Evolutionary conservation across 2,888 invertebrate species (phyloP), one percentile per base, ranked within the genome.

Genomic region (Frankliniella fusca): DNA sequence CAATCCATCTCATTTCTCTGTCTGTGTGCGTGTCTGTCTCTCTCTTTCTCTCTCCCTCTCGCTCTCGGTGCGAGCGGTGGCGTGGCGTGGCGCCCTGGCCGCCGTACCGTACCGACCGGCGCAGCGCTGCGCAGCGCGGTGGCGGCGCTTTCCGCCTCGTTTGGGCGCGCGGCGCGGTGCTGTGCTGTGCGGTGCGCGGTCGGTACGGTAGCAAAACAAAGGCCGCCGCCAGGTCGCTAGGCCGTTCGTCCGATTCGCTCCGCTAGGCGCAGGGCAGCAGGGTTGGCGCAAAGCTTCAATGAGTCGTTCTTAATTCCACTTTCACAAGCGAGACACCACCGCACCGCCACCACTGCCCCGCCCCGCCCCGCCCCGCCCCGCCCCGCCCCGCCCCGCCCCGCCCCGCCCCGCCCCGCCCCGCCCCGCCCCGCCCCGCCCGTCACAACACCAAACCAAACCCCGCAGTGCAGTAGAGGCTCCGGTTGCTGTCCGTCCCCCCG

Each of bases 231-330:
- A 54, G 15, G 61, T n/a, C 61, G 61, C 54, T 18, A 3, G 15
- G 70, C 70, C 70, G 27, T 27, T 27, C 27, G 70, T 76, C 70
- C 70, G 70, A 76, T 76, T 76, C 70, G 70, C 70, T 76, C 12
- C 70, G 70, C 70, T 23, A 9, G 70, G 23, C 70, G 70, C 5
- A 38, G 38, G 38, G 38, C 15, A 27, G 70, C 5, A 38, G 38
- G 38, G 38, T 54, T 54, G 54, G 54, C 70, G 70, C 70, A 76
- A 76, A 76, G 70, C 70, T 27, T 27, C 70, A 76, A 76, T 76
- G 70, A 76, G 70, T 61, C 61, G 61, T 61, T 61, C 61, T 61
- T 76, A 76, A 76, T 76, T 76, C 70, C 70, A 76, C 70, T 76
- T 76, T 76, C 70, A 76, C 70, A 76, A 76, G 23, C 27, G 70